These are phyloP conservation scores for Petrocephalus zakoni DNA, from an alignment of 2,113 vertebrate species.

Conservation along the genomic window DNA sequence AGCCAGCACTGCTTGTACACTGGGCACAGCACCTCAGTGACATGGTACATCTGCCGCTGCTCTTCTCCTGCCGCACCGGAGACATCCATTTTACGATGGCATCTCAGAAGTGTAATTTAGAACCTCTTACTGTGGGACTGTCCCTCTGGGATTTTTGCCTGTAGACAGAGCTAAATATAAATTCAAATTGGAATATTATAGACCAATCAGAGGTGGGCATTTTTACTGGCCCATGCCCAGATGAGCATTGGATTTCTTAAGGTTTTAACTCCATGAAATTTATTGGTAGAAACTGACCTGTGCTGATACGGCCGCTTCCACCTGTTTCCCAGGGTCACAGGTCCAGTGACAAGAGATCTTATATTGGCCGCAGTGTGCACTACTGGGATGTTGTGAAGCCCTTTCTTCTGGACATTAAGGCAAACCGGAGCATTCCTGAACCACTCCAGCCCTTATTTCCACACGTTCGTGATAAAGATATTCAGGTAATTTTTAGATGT, in stretches of 20 bases:
- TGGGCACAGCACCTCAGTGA: conserved; percentile 85
- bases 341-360: conserved; percentile 91
- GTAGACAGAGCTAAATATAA: conserved; percentile 14
- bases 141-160: background rate
- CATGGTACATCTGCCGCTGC: conserved; percentile 56
- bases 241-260: conserved; percentile 3
- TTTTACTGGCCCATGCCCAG: background rate
- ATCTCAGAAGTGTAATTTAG: background rate
- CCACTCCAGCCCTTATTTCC: conserved; percentile 85
- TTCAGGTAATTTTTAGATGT: conserved; percentile 69
- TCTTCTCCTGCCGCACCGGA: background rate
- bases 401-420: conserved; percentile 75
- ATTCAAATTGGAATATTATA: background rate
- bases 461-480: conserved; percentile 81
- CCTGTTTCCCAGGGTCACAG: conserved; percentile 65
- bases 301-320: background rate
- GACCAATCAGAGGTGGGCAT: background rate
- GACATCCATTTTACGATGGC: background rate
- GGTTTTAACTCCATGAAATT: background rate
- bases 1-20: conserved; percentile 80
- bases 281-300: background rate
- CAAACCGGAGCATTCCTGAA: conserved; percentile 79
- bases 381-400: conserved; percentile 86
- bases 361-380: conserved; percentile 82
- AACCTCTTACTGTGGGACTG: background rate